Percentiles rank a stretch among this genome's conserved stretches.
phyloP scores from a whole-genome alignment of 2,888 invertebrate genomes.

The Drosophila phalerata region DNA sequence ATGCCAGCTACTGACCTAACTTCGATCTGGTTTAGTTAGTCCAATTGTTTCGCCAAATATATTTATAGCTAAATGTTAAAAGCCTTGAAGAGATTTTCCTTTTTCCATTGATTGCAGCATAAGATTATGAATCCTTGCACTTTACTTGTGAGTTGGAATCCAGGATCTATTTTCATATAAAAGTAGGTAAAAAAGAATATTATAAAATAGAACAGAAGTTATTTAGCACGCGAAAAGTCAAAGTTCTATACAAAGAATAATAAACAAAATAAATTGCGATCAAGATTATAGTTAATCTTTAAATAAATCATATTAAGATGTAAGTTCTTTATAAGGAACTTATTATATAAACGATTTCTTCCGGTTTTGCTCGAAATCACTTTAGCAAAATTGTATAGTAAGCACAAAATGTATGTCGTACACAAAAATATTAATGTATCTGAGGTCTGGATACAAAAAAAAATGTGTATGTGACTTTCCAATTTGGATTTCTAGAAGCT shows the following conservation, averaged over 20 bases:
- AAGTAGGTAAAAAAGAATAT: background rate
- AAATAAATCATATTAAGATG: too few species aligned
- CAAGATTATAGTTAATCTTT: too few species aligned
- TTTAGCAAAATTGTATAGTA: background rate
- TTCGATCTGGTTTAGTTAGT: constrained; percentile 55
- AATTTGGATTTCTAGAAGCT: constrained; percentile 10
- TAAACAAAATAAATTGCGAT: too few species aligned
- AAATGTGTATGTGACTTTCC: background rate
- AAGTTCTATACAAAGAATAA: too few species aligned
- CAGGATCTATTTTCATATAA: too few species aligned
- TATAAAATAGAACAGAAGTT: too few species aligned
- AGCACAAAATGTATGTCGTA: too few species aligned
- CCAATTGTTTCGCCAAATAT: constrained; percentile 67
- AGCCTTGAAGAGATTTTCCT: background rate
- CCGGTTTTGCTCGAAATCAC: too few species aligned
- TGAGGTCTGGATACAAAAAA: background rate
- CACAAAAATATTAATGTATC: background rate
- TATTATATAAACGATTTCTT: too few species aligned
- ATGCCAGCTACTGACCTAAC: constrained; percentile 83
- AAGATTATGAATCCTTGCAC: background rate
- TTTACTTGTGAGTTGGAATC: too few species aligned
- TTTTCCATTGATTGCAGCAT: background rate
- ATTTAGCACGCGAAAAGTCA: too few species aligned
- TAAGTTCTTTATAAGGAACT: too few species aligned
- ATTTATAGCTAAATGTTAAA: constrained; percentile 66